Base-by-base conservation (phyloP, 1,140 invertebrate species). In the Drosophila arizonae region DNA sequence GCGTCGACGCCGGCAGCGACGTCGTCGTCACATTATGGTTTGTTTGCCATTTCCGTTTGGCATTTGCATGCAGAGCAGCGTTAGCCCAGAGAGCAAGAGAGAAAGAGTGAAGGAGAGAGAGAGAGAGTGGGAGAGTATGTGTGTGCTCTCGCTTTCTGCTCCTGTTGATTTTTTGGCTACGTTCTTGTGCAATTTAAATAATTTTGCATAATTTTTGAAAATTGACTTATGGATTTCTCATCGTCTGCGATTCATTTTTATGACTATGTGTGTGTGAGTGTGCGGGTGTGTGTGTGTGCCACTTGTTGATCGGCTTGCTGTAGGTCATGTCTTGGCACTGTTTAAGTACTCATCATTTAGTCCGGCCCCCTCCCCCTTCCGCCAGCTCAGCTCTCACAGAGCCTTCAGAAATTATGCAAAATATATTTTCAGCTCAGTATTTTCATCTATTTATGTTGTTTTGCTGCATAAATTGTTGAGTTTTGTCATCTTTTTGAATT, bases 121-220 rank as follows among this genome's bases (percentile, higher is more conserved):
- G 43, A n/a, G 51, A 21, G 51, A 30, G 67, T 17, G 28, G 26
- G 58, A 3, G 43, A 17, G 62, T 13, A 28, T 46, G 51, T 13
- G 46, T 30, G 21, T 43, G 45, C 39, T 57, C 41, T n/a, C 57
- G 51, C 10, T 39, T 46, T 60, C 24, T 72, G 69, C 72, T 76
- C 78, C 81, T 79, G 77, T 86, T 77, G 70, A 76, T 77, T 79
- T 88, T 77, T 76, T 81, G 76, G 71, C 66, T 73, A 52, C 64
- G 66, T 72, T 45, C 57, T 70, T 72, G 68, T 77, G 66, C 84
- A 90, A 90, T 90, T 90, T 90, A 90, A 90, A 90, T 90, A 90
- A 90, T 90, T 90, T 90, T 90, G 88, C 88, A 90, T 90, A 90
- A 90, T 90, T 90, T 90, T 84, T 85, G 87, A 88, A 73, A 88